phyloP scores from a whole-genome alignment of 2,888 invertebrate species.

The Cryptus viduatorius region DNA sequence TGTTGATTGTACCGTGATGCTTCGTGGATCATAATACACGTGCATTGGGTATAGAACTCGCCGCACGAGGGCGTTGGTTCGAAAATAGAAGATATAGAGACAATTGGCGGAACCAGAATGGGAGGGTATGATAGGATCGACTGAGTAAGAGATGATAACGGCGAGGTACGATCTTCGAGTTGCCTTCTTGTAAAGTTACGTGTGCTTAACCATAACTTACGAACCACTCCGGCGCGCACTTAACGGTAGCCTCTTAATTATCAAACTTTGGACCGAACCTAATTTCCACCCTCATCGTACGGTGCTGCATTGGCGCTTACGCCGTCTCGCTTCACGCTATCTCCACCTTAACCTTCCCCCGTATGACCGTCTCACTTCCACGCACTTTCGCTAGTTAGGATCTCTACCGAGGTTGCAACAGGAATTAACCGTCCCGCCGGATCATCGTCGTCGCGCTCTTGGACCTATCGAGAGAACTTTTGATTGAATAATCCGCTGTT shows the following conservation, averaged over 20 bases:
- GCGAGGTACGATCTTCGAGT: slow-evolving; percentile 11
- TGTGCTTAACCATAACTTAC: slow-evolving; percentile 70
- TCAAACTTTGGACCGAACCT: slow-evolving; percentile 75
- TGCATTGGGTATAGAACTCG: background rate
- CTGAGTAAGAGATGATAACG: slow-evolving; percentile 4
- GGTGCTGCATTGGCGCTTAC: slow-evolving; percentile 22
- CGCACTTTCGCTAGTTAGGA: slow-evolving; percentile 34
- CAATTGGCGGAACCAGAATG: slow-evolving; percentile 14
- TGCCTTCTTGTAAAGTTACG: slow-evolving; percentile 51
- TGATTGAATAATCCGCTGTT: slow-evolving; percentile 54
- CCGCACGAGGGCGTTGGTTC: background rate
- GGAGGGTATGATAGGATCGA: background rate
- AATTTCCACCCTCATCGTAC: slow-evolving; percentile 70
- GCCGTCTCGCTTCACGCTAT: slow-evolving; percentile 40
- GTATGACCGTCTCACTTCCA: slow-evolving; percentile 24
- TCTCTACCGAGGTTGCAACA: slow-evolving; percentile 35
- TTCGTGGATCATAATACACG: background rate
- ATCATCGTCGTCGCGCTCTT: slow-evolving; percentile 42
- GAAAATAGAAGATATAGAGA: background rate
- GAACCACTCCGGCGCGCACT: slow-evolving; percentile 70
- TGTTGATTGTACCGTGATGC: slow-evolving; percentile 6
- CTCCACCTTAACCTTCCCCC: background rate
- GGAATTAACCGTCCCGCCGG: slow-evolving; percentile 46
- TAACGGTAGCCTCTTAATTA: slow-evolving; percentile 77
- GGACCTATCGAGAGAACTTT: slow-evolving; percentile 55